Evolutionary conservation across 1,140 invertebrate genomes (phyloP), one percentile per base, ranked within the genome.

Genomic region (Andricus grossulariae): DNA sequence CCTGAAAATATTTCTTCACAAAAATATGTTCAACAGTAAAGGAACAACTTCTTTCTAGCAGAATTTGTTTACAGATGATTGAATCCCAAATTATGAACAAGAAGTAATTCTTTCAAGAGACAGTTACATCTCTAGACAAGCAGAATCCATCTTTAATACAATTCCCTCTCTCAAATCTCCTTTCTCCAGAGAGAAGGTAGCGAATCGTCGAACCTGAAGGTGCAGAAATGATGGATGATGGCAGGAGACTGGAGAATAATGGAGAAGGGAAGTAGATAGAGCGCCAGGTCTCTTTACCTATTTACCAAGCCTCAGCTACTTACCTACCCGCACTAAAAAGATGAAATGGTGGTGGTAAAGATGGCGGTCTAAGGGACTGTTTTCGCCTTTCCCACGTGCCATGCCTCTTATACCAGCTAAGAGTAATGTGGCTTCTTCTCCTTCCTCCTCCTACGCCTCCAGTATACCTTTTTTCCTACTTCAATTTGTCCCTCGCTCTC

Each of bases 321-420:
- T 85, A 88, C 81, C 81, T 83, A 80, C 74, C 39, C 79, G 80
- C 80, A 75, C 81, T 83, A 88, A 84, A 81, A 80, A 81, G 72
- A 70, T 79, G 75, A 78, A 84, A 82, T 83, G 75, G 25, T 39
- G 50, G 45, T 50, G 50, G 50, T 54, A 75, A 54, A 74, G 75
- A 79, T 80, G 74, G 71, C 72, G 75, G 73, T 77, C 79, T 75
- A 81, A 77, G 71, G 75, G 80, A 74, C 77, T 76, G 74, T 81
- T 85, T 82, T 82, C 81, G 82, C 83, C 84, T 87, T 90, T 90
- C 88, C 88, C 88, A 90, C 89, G 88, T 90, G 85, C 77, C 81
- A 74, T 74, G 32, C 50, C 78, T 81, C 77, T 82, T 82, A n/a
- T 75, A 13, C 73, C 54, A 55, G 71, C 77, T 78, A 82, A 80